Base-by-base conservation (phyloP, 2,888 invertebrate species). In the Germaria angustata region DNA sequence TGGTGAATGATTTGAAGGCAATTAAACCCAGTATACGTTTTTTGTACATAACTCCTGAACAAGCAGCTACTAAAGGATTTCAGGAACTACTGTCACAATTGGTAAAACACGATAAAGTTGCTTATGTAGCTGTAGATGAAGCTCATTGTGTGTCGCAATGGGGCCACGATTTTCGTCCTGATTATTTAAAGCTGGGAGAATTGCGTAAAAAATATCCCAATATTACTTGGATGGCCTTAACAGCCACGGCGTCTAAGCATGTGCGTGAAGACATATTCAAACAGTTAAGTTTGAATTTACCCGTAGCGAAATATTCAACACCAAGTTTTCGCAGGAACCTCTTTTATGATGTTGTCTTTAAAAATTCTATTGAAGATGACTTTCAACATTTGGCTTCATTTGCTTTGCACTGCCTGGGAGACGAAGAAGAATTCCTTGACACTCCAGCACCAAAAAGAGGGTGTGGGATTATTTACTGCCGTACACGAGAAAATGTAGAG, bases 71-170 rank as follows among this genome's bases (percentile, higher is more conserved):
- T 2, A 92, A 93, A 41, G 93, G 93, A 63, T 96, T 96, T 88
- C 94, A 95, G 75, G 87, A 87, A 2, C 81, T 97, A 1, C 92
- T 96, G 81, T 92, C 93, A 24, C 93, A 94, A 86, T 91, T 98
- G 85, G 92, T 94, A 72, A 95, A 95, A 87, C 94, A 94, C 87
- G 94, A 95, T 72, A 95, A 96, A 88, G 91, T 99, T 4, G 95
- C 96, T 0, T 98, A 97, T 90, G 94, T 99, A 86, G 95, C 98
- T 22, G 96, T 99, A 11, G 99, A 99, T 92, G 99, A 99, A 92
- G 98, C 98, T 1, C 98, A 98, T 92, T 98, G 98, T 92, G 97
- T 99, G 0, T 98, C 98, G 87, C 96, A 99, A 87, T 99, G 99
- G 99, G 99, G 99, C 0, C 99, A 99, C 92, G 99, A 99, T 91